Conservation (phyloP, 1,140 invertebrate species). For the Eufriesea mexicana region DNA sequence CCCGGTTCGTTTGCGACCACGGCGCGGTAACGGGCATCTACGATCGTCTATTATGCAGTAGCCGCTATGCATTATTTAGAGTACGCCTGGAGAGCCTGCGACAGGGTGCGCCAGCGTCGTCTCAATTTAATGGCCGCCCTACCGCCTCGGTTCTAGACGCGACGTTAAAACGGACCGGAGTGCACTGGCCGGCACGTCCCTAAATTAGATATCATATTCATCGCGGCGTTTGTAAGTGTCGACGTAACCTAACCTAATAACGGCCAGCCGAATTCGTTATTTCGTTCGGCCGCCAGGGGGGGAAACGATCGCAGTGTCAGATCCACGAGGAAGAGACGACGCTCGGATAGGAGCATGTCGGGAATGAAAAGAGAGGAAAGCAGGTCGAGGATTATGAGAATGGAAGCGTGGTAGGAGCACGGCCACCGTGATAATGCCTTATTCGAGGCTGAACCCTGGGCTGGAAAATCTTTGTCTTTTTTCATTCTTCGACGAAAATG, state of each 20-base stretch:
- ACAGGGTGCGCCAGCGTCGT: slow-evolving; percentile 39
- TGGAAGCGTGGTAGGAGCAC: neutral
- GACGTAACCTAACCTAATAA: slow-evolving; percentile 34
- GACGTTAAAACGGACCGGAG: slow-evolving; percentile 36
- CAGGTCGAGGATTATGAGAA: slow-evolving; percentile 39
- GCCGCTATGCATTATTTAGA: slow-evolving; percentile 64
- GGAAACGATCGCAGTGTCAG: slow-evolving; percentile 24
- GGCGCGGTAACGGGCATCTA: slow-evolving; percentile 51
- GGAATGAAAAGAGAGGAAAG: slow-evolving; percentile 13
- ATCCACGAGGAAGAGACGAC: neutral
- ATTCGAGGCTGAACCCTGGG: slow-evolving; percentile 15
- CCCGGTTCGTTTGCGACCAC: slow-evolving; percentile 60
- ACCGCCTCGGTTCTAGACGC: slow-evolving; percentile 26
- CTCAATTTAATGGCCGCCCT: slow-evolving; percentile 58
- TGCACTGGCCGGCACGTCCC: neutral
- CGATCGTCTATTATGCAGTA: slow-evolving; percentile 65
- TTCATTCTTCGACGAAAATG: slow-evolving; percentile 61
- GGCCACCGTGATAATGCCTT: slow-evolving; percentile 16
- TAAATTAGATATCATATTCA: slow-evolving; percentile 62
- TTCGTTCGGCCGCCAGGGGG: slow-evolving; percentile 10
- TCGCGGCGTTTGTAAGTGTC: slow-evolving; percentile 28
- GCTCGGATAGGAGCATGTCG: neutral
- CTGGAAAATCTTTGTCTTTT: slow-evolving; percentile 18
- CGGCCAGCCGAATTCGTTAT: slow-evolving; percentile 45
- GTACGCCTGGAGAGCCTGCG: slow-evolving; percentile 55